Evolutionary conservation across 2,797 vertebrate species (phyloP).

Genomic region (Sebastiscus albofasciatus): DNA sequence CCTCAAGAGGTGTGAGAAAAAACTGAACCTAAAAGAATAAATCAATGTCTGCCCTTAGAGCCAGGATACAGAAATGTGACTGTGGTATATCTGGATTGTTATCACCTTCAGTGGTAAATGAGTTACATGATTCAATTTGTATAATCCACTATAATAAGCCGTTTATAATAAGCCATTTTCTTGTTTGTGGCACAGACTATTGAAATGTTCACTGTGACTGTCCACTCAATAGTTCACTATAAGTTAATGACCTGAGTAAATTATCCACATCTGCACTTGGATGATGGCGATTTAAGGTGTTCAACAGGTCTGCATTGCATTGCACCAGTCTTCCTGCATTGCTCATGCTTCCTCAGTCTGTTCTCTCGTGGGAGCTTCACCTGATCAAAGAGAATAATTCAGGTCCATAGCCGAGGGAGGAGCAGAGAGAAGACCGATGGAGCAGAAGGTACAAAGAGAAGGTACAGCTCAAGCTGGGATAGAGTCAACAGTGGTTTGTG

Average conservation of each 20-base stretch:
- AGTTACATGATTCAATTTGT: neutral
- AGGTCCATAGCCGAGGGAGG: conserved; percentile 57
- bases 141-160: neutral
- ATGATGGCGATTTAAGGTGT: neutral
- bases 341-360: conserved; percentile 16
- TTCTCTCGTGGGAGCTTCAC: conserved; percentile 43
- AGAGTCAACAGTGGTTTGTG: conserved; percentile 56
- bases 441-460: conserved; percentile 68
- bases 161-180: neutral
- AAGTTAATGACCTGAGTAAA: neutral
- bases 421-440: conserved; percentile 31
- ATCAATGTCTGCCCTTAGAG: neutral
- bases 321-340: conserved; percentile 28
- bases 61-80: neutral
- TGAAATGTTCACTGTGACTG: neutral
- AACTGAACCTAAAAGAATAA: neutral
- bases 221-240: neutral
- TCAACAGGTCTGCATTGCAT: conserved; percentile 57
- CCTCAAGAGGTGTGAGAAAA: neutral
- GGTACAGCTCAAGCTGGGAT: conserved; percentile 56
- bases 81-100: neutral
- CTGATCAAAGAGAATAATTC: conserved; percentile 85
- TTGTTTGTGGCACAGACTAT: neutral
- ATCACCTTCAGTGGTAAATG: neutral
- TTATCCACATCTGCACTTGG: neutral